Base-by-base conservation (phyloP, 2,888 invertebrate genomes). In the Colostygia pectinataria region DNA sequence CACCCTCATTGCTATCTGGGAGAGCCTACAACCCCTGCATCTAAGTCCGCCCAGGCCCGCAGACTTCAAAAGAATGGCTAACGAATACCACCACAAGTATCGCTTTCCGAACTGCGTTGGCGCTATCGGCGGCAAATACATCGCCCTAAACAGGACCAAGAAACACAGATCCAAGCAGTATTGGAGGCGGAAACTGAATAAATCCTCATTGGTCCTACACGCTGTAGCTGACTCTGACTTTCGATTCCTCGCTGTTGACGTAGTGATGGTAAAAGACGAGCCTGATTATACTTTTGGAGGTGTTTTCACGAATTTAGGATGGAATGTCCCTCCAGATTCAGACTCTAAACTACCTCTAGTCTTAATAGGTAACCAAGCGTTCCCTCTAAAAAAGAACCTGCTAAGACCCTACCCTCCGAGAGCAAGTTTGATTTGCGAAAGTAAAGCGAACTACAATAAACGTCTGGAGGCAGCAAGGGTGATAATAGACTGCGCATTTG, bases 361-460 rank as follows among this genome's bases (percentile, higher is more conserved):
- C 4, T 23, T 61, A 4, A 57, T 63, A 23, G 63, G 59, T 7
- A 60, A 63, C 27, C 57, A 61, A 20, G 61, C 61, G 1, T 63
- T 57, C 12, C 59, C 63, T n/a, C 29, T 65, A 2, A 60, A 58
- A 24, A 53, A 37, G 6, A 37, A 59, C 24, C 29, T 63, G 10
- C 57, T 63, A 32, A 45, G 56, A 33, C 65, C 63, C 7, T 63
- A 53, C 31, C 55, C 61, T 1, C 18, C 42, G 4, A 43, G 52
- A 33, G 32, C 47, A 3, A n/a, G 49, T 0, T 12, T 32, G 14
- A 29, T 39, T 3, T 38, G 42, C 28, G 12, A 28, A 4, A 28
- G 43, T 8, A 63, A 58, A 20, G 46, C 36, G 4, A 45, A 42
- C 28, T 64, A 57, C 24, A 64, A 64, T 39, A 50, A 53, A 1